Conservation (phyloP, 2,797 vertebrate genomes). For the Semaprochilodus insignis region DNA sequence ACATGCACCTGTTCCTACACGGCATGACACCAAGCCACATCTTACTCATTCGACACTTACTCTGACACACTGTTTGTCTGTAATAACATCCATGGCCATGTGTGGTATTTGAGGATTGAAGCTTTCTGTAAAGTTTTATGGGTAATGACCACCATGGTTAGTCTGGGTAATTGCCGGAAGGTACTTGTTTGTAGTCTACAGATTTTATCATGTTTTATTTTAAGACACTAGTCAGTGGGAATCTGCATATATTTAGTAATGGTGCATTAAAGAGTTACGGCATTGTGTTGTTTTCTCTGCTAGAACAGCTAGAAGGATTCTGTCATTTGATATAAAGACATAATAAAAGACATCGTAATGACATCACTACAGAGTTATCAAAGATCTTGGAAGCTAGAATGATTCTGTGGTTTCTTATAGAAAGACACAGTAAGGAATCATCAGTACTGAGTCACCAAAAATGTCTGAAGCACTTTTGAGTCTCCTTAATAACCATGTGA, state of each 20-base stretch:
- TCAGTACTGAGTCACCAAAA: neutral
- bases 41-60: slow-evolving; percentile 11
- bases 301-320: neutral
- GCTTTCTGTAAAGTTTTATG: slow-evolving; percentile 7
- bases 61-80: neutral
- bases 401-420: too few species aligned
- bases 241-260: neutral
- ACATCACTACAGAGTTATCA: neutral
- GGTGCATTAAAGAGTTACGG: neutral
- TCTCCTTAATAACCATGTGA: neutral
- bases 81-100: slow-evolving; percentile 23
- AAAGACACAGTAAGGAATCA: neutral
- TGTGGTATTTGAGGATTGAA: neutral
- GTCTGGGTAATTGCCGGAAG: neutral
- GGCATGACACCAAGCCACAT: slow-evolving; percentile 23
- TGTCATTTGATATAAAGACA: neutral
- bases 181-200: neutral
- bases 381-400: neutral
- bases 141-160: neutral
- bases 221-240: neutral
- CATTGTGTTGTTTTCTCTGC: neutral
- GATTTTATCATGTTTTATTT: neutral
- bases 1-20: slow-evolving; percentile 34
- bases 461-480: neutral
- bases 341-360: neutral